Conservation (phyloP, 2,113 vertebrate species). For the Carassius carassius region DNA sequence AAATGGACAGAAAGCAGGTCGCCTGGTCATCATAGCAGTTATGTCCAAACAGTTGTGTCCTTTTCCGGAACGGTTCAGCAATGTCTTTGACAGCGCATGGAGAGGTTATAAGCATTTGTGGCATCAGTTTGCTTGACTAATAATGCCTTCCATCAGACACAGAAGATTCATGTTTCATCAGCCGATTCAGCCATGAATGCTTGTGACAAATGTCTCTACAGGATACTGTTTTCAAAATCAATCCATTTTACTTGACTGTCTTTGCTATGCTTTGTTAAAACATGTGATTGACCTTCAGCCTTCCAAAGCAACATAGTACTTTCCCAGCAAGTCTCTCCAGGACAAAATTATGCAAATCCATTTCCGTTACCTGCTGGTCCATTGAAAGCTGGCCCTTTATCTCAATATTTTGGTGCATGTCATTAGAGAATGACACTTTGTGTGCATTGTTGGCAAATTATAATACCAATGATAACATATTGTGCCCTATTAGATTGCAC, state of each 20-base stretch:
- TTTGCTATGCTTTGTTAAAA: neutral
- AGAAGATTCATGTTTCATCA: slow-evolving; percentile 1
- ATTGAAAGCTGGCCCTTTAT: slow-evolving; percentile 9
- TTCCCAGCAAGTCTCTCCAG: neutral
- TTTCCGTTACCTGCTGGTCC: neutral
- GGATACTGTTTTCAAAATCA: neutral
- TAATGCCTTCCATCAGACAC: neutral
- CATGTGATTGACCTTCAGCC: slow-evolving; percentile 15
- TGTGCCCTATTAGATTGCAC: slow-evolving; percentile 4
- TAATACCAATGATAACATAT: neutral
- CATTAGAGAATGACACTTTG: neutral
- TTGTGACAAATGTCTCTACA: slow-evolving; percentile 20
- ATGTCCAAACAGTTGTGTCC: slow-evolving; percentile 22
- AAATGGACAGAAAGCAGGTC: slow-evolving; percentile 22
- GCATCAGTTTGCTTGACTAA: neutral
- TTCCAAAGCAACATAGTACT: neutral
- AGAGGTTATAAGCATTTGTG: slow-evolving; percentile 5
- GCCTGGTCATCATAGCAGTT: slow-evolving; percentile 19
- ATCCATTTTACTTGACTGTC: neutral
- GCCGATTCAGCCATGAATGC: neutral
- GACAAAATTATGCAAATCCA: neutral
- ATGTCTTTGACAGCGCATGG: slow-evolving; percentile 7
- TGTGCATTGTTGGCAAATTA: neutral
- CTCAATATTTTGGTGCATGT: neutral
- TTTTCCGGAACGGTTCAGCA: slow-evolving; percentile 29